Conservation (phyloP, 2,797 vertebrate genomes). For the Girardinus metallicus region DNA sequence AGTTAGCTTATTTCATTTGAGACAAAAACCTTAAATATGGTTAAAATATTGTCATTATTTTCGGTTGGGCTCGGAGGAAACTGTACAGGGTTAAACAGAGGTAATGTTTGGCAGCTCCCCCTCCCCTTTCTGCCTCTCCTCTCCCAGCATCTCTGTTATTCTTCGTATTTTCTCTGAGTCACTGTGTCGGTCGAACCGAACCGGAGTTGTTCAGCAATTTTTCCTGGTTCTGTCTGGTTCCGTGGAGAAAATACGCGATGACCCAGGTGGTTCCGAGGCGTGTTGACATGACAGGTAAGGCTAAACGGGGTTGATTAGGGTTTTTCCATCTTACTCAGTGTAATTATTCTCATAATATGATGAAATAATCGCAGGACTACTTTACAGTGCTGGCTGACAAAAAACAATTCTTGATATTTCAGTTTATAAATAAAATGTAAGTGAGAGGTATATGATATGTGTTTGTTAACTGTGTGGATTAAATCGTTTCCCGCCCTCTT, state of each 20-base stretch:
- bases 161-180: slow-evolving; percentile 55
- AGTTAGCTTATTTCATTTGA: neutral
- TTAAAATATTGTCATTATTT: neutral
- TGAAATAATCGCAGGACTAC: neutral
- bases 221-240: neutral
- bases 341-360: neutral
- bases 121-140: neutral
- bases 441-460: neutral
- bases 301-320: fast-evolving
- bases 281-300: slow-evolving; percentile 68
- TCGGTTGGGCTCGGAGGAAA: neutral
- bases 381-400: neutral
- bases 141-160: slow-evolving; percentile 23
- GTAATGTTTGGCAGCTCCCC: slow-evolving; percentile 1
- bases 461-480: neutral
- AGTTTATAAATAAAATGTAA: neutral
- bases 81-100: neutral
- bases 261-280: slow-evolving; percentile 52
- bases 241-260: slow-evolving; percentile 31
- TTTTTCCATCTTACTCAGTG: neutral
- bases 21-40: neutral
- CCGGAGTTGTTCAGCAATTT: neutral
- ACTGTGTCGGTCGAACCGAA: slow-evolving; percentile 11
- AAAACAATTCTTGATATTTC: neutral
- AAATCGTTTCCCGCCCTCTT: neutral